These are phyloP conservation scores for Psilopogon haemacephalus DNA, from an alignment of 2,113 vertebrate species.

Conservation along the genomic window DNA sequence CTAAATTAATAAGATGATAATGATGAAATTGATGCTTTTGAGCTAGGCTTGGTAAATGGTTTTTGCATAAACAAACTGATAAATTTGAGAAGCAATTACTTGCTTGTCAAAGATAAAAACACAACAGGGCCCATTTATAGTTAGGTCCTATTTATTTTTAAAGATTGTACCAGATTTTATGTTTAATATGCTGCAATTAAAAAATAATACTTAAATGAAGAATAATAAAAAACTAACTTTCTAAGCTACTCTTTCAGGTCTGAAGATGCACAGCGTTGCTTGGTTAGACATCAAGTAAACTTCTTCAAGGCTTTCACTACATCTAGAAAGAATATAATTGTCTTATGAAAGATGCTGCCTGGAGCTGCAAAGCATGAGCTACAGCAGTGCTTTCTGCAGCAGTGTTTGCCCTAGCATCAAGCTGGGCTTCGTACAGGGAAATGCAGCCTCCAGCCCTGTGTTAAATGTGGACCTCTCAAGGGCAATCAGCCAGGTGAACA, in stretches of 20 bases:
- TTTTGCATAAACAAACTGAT: conserved; percentile 92
- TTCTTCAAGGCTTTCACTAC: conserved; percentile 73
- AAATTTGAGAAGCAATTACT: conserved; percentile 92
- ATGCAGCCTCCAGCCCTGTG: background rate
- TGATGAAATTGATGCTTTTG: conserved; percentile 91
- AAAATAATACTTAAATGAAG: conserved; percentile 89
- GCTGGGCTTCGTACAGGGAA: background rate
- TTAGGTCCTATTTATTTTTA: conserved; percentile 89
- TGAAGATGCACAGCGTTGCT: conserved; percentile 73
- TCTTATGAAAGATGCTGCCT: conserved; percentile 50
- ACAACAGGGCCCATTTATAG: conserved; percentile 90
- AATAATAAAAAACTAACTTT: conserved; percentile 83
- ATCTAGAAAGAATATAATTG: conserved; percentile 55
- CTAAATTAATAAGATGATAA: conserved; percentile 93
- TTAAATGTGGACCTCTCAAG: background rate
- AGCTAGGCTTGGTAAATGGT: conserved; percentile 88
- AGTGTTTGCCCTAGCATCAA: background rate
- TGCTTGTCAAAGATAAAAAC: conserved; percentile 90
- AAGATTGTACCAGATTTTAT: conserved; percentile 90
- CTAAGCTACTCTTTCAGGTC: conserved; percentile 77
- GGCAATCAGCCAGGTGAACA: background rate
- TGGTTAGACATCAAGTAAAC: conserved; percentile 79
- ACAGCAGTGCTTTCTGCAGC: background rate
- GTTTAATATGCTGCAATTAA: conserved; percentile 88
- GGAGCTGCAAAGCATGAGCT: background rate